A percentile compares a stretch with the other conserved stretches of the same genome.
phyloP scores from a whole-genome alignment of 2,888 invertebrate species.

The Drosophila formosana region DNA sequence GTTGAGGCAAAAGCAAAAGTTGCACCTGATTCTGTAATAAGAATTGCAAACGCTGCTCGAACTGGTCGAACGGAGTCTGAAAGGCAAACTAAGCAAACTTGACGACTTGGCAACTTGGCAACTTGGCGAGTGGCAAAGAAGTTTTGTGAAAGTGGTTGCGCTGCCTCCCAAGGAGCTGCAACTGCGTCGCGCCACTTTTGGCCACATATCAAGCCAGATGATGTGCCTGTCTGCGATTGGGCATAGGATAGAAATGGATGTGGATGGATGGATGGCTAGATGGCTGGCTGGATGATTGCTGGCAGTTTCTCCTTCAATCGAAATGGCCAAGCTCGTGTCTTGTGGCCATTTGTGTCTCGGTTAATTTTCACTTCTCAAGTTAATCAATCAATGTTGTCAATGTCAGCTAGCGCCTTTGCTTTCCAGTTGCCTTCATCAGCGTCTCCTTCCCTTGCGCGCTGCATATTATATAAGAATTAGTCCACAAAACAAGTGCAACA shows the following conservation, averaged over 20 bases:
- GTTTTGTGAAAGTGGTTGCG: constrained; percentile 77
- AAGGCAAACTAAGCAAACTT: constrained; percentile 2
- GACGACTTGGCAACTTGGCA: constrained; percentile 15
- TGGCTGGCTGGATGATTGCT: not conserved
- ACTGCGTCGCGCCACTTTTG: constrained; percentile 25
- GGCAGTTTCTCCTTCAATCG: constrained; percentile 55
- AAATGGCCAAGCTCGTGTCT: constrained; percentile 33
- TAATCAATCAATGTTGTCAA: constrained; percentile 39
- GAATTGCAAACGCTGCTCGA: constrained; percentile 55
- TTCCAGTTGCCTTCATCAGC: not conserved
- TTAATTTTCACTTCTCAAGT: constrained; percentile 38
- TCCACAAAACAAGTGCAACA: constrained; percentile 22
- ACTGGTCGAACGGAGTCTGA: constrained; percentile 1
- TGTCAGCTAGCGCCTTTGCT: not conserved
- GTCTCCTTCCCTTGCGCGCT: not conserved
- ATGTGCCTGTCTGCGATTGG: constrained; percentile 47
- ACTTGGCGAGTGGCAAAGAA: constrained; percentile 48
- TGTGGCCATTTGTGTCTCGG: constrained; percentile 40
- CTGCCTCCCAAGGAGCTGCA: constrained; percentile 69
- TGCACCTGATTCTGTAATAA: constrained; percentile 81
- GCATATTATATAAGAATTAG: constrained; percentile 64
- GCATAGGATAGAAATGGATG: constrained; percentile 50
- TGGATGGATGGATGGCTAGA: not conserved
- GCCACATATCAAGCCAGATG: constrained; percentile 59
- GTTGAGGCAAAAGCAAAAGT: constrained; percentile 70